Conservation (phyloP, 1,140 invertebrate genomes). For the Cryptotermes secundus region DNA sequence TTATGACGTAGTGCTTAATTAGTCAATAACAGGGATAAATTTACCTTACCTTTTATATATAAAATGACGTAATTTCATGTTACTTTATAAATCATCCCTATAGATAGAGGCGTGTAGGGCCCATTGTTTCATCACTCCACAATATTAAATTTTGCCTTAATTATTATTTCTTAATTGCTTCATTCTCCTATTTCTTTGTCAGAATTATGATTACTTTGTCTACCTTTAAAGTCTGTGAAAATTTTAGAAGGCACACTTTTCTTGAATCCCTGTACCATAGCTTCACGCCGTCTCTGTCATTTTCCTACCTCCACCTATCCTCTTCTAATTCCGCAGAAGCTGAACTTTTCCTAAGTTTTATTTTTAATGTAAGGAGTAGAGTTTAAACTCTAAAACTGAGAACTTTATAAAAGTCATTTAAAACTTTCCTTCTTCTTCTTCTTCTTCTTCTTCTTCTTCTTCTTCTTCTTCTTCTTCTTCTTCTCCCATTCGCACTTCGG, state of each 20-base stretch:
- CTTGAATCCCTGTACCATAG: not conserved
- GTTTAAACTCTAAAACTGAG: not conserved
- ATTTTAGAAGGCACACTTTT: not conserved
- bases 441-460: not conserved
- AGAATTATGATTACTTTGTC: too few relatives aligned
- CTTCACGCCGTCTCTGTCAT: not conserved
- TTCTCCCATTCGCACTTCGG: not conserved
- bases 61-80: too few relatives aligned
- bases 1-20: too few relatives aligned
- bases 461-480: too few relatives aligned
- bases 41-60: too few relatives aligned
- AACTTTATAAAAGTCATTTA: slow-evolving; percentile 19
- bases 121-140: too few relatives aligned
- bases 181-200: too few relatives aligned
- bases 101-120: too few relatives aligned
- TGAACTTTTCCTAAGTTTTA: not conserved
- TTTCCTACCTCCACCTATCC: not conserved
- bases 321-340: not conserved
- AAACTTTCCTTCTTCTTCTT: not conserved
- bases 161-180: too few relatives aligned
- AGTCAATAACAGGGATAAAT: too few relatives aligned
- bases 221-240: not conserved
- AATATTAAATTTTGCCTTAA: too few relatives aligned
- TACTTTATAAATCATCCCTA: too few relatives aligned
- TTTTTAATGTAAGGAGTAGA: slow-evolving; percentile 20